These are phyloP conservation scores for Drosophila gaucha DNA, from an alignment of 2,888 invertebrate genomes.

Conservation along the genomic window DNA sequence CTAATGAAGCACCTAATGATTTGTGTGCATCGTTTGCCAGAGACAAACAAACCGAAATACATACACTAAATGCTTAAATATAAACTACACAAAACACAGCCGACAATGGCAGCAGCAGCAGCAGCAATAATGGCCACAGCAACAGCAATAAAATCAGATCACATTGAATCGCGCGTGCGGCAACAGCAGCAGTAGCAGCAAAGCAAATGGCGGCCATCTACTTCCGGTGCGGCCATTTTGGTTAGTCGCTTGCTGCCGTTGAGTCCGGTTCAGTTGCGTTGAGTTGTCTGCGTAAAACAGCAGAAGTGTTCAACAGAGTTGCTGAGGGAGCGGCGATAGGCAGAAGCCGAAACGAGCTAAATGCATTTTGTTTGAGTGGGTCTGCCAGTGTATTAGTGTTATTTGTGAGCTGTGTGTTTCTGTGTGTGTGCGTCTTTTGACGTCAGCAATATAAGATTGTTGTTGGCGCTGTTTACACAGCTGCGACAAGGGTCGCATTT, in stretches of 20 bases:
- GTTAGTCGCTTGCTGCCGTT: conserved; percentile 54
- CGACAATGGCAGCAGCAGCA: conserved; percentile 18
- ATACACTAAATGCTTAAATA: conserved; percentile 32
- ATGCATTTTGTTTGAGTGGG: conserved; percentile 56
- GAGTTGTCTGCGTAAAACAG: conserved; percentile 64
- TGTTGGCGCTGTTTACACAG: conserved; percentile 72
- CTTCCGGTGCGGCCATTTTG: conserved; percentile 76
- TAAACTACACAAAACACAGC: conserved; percentile 19
- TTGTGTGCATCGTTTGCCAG: conserved; percentile 38
- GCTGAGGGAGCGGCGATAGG: background rate
- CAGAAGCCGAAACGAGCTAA: conserved; percentile 23
- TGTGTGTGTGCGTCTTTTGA: conserved; percentile 53
- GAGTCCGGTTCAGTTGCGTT: conserved; percentile 44
- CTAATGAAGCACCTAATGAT: conserved; percentile 48
- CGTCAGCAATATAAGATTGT: conserved; percentile 63
- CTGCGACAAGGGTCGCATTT: conserved; percentile 68
- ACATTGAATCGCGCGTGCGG: conserved; percentile 60
- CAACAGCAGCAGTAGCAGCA: conserved; percentile 42
- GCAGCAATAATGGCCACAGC: conserved; percentile 2
- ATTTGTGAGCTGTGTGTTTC: conserved; percentile 10
- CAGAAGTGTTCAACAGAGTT: conserved; percentile 2
- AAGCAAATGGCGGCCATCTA: conserved; percentile 66
- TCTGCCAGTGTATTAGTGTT: conserved; percentile 8
- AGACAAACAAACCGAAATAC: conserved; percentile 11
- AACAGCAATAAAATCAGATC: conserved; percentile 74